phyloP scores from a whole-genome alignment of 2,797 vertebrate genomes.

The Trachops cirrhosus region DNA sequence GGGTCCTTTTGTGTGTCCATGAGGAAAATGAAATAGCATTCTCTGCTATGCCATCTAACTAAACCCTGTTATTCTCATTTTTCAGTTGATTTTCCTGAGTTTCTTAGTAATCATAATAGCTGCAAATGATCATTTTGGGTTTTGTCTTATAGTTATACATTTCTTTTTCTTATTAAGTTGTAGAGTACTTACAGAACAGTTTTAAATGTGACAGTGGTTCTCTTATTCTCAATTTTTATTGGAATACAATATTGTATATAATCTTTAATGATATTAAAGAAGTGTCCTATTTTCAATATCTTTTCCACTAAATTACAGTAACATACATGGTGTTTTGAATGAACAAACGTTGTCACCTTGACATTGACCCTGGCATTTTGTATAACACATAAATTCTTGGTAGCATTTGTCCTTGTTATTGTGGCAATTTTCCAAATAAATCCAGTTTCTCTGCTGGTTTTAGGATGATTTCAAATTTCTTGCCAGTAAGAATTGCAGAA shows the following conservation, averaged over 20 bases:
- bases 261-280: background rate
- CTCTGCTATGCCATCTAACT: background rate
- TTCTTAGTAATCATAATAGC: background rate
- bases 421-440: background rate
- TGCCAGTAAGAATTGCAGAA: background rate
- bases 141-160: background rate
- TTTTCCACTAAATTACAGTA: background rate
- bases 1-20: background rate
- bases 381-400: background rate
- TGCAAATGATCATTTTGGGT: background rate
- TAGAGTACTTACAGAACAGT: background rate
- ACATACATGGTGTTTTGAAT: background rate
- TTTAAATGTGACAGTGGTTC: background rate
- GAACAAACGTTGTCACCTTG: background rate
- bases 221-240: background rate
- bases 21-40: background rate
- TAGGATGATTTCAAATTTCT: conserved; percentile 35
- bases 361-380: background rate
- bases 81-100: background rate
- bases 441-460: background rate
- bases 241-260: background rate
- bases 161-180: background rate
- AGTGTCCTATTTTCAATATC: background rate
- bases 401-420: background rate
- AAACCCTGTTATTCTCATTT: background rate